Conservation (phyloP, 1,140 invertebrate species). For the Pseudomyrmex pallidus region DNA sequence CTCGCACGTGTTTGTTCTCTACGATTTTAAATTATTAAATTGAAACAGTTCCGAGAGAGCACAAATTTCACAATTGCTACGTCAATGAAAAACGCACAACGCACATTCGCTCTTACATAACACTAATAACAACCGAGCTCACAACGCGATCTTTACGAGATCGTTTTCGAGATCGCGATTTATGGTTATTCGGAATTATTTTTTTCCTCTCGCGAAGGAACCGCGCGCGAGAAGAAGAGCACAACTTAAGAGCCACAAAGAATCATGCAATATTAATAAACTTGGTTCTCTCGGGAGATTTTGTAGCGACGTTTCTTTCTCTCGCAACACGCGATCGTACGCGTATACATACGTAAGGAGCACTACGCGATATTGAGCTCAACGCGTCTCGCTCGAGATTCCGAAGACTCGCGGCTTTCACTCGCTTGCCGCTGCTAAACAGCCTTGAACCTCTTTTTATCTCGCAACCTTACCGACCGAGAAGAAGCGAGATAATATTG, state of each 20-base stretch:
- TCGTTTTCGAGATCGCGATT: background rate
- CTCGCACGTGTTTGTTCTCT: background rate
- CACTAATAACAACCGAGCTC: slow-evolving; percentile 17
- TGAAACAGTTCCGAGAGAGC: background rate
- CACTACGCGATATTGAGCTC: slow-evolving; percentile 28
- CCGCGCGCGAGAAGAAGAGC: background rate
- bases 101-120: slow-evolving; percentile 27
- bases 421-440: slow-evolving; percentile 56
- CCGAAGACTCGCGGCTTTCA: slow-evolving; percentile 68
- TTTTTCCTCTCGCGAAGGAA: background rate
- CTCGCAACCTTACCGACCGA: slow-evolving; percentile 60
- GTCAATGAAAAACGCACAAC: background rate
- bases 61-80: background rate
- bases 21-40: background rate
- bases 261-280: background rate
- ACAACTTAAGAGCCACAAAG: slow-evolving; percentile 33
- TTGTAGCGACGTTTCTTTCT: background rate
- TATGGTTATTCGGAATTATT: background rate
- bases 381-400: slow-evolving; percentile 59
- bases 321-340: background rate
- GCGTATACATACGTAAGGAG: background rate
- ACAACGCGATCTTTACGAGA: background rate
- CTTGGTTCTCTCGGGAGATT: background rate
- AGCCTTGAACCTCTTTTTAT: slow-evolving; percentile 61
- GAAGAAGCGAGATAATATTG: background rate